Percentiles rank a stretch among this genome's conserved stretches.
These are phyloP conservation scores for Semibalanus balanoides DNA, from an alignment of 1,140 invertebrate genomes.

Conservation along the genomic window DNA sequence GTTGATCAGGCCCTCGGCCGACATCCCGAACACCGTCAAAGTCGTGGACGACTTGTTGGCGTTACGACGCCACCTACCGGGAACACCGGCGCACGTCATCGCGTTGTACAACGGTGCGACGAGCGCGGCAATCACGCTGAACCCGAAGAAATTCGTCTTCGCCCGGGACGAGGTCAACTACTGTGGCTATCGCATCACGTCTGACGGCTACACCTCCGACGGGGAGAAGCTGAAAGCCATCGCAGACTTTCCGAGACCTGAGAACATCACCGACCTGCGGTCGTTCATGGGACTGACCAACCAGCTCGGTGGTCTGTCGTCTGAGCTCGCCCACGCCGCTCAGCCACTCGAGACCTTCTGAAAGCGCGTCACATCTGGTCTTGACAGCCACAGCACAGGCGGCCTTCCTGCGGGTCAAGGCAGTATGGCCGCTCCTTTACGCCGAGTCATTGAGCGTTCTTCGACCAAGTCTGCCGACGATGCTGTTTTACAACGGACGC, in stretches of 20 bases:
- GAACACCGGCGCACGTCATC: conserved; percentile 11
- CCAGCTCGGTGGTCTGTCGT: conserved; percentile 13
- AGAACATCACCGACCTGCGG: conserved; percentile 15
- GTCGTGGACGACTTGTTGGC: conserved; percentile 20
- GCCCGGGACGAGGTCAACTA: conserved; percentile 7
- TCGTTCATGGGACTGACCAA: conserved; percentile 18
- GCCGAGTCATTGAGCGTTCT: conserved; percentile 12
- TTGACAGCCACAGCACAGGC: conserved; percentile 16
- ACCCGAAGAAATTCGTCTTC: conserved; percentile 7
- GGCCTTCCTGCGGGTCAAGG: conserved; percentile 16
- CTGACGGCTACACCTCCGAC: conserved; percentile 9
- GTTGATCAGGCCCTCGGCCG: conserved; percentile 17
- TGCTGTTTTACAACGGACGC: conserved; percentile 18
- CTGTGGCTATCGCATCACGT: conserved; percentile 7
- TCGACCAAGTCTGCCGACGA: conserved; percentile 10
- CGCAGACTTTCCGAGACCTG: conserved; percentile 11
- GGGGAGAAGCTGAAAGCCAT: not conserved
- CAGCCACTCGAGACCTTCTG: conserved; percentile 18
- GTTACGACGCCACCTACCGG: conserved; percentile 12
- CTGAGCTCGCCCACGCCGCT: conserved; percentile 8
- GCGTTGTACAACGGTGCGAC: conserved; percentile 4
- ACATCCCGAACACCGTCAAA: conserved; percentile 14
- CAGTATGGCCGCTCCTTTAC: conserved; percentile 10
- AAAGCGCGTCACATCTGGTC: conserved; percentile 9
- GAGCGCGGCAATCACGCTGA: conserved; percentile 12